Evolutionary conservation across 2,797 vertebrate genomes (phyloP).

Genomic region (Dryobates pubescens): DNA sequence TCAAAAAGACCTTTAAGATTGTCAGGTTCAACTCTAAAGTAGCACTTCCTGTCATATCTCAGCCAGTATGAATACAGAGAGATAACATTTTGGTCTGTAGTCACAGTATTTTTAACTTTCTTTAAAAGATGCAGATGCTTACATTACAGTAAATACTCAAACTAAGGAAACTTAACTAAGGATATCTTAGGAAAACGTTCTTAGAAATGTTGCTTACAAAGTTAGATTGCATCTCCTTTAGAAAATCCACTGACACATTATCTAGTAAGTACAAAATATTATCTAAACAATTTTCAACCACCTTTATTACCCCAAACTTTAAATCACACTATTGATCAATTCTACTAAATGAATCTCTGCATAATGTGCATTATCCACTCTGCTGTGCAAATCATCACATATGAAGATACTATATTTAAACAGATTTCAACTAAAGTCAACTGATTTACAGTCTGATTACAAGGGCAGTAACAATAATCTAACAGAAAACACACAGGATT

Average conservation of each 20-base stretch:
- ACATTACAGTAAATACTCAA: not conserved
- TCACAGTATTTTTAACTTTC: not conserved
- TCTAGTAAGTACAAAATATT: not conserved
- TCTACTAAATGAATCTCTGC: not conserved
- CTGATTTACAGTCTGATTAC: not conserved
- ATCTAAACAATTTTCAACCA: not conserved
- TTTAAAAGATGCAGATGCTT: not conserved
- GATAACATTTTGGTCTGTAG: not conserved
- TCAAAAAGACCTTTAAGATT: too few relatives aligned
- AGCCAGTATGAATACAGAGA: not conserved
- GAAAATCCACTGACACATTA: not conserved
- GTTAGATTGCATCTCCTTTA: not conserved
- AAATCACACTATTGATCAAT: not conserved
- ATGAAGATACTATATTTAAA: not conserved
- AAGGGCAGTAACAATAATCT: not conserved
- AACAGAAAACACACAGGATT: not conserved
- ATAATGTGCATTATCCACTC: not conserved
- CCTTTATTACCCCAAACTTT: not conserved
- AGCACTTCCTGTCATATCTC: not conserved
- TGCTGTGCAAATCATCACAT: not conserved
- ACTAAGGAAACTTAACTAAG: not conserved
- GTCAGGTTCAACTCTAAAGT: too few relatives aligned
- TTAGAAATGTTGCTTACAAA: not conserved
- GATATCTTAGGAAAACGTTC: not conserved
- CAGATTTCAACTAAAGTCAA: not conserved